phyloP scores from a whole-genome alignment of 2,888 invertebrate genomes.

The Lumbricus terrestris region DNA sequence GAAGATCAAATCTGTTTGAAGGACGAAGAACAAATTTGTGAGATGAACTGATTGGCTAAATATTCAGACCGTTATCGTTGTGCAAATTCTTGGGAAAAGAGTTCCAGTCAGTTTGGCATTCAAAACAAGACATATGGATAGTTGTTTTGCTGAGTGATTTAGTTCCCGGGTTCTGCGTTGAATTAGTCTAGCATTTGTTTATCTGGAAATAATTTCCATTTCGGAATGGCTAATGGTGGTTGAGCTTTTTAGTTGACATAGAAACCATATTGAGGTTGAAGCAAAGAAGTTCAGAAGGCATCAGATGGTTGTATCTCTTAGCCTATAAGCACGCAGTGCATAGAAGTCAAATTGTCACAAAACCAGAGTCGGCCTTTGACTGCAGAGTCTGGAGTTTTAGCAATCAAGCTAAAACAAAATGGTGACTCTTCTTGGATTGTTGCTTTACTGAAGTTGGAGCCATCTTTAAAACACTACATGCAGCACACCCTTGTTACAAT shows the following conservation, averaged over 20 bases:
- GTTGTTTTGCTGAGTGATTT: not conserved
- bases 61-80: not conserved
- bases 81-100: not conserved
- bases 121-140: not conserved
- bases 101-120: not conserved
- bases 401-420: not conserved
- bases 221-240: not conserved
- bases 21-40: no score
- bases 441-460: not conserved
- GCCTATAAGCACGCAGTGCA: no score
- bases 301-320: no score
- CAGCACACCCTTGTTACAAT: not conserved
- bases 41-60: not conserved
- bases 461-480: not conserved
- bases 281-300: no score
- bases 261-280: not conserved
- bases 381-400: not conserved
- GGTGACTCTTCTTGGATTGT: not conserved
- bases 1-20: no score
- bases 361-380: not conserved
- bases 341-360: no score
- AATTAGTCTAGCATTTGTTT: not conserved
- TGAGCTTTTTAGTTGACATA: not conserved
- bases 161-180: not conserved
- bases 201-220: not conserved